Percentiles rank a stretch among this genome's conserved stretches.
phyloP scores from a whole-genome alignment of 2,113 vertebrate species.

The Ramphastos sulfuratus region DNA sequence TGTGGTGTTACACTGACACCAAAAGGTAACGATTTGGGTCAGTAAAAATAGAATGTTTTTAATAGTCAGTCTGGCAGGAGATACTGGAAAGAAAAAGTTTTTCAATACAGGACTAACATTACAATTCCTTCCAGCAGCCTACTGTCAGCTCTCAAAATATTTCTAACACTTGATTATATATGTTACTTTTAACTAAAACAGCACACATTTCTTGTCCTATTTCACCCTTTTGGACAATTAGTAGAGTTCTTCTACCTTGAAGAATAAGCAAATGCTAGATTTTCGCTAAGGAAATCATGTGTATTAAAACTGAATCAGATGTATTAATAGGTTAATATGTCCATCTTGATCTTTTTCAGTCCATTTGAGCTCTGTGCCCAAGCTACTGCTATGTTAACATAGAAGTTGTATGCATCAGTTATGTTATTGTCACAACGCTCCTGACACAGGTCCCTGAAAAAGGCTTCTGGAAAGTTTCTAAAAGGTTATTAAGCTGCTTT shows the following conservation, averaged over 20 bases:
- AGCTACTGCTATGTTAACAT: background rate
- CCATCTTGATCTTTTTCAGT: background rate
- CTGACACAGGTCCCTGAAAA: background rate
- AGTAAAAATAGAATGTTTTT: background rate
- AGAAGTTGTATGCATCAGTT: background rate
- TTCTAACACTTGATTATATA: background rate
- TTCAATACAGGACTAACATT: background rate
- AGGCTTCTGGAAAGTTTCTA: constrained; percentile 1
- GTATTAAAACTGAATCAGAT: background rate
- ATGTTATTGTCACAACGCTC: background rate
- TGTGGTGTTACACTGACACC: background rate
- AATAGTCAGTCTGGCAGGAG: background rate
- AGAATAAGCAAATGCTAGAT: background rate
- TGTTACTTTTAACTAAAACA: background rate
- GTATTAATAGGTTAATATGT: background rate
- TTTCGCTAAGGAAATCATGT: background rate
- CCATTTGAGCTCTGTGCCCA: background rate
- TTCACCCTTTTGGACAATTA: background rate
- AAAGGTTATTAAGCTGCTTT: constrained; percentile 13
- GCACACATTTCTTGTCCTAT: background rate
- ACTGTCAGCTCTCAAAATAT: background rate
- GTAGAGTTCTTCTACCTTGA: background rate
- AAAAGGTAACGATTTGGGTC: background rate
- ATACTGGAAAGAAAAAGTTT: background rate
- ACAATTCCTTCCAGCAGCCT: background rate